These are phyloP conservation scores for Callorhinus ursinus DNA, from an alignment of 2,113 vertebrate genomes.

Conservation along the genomic window DNA sequence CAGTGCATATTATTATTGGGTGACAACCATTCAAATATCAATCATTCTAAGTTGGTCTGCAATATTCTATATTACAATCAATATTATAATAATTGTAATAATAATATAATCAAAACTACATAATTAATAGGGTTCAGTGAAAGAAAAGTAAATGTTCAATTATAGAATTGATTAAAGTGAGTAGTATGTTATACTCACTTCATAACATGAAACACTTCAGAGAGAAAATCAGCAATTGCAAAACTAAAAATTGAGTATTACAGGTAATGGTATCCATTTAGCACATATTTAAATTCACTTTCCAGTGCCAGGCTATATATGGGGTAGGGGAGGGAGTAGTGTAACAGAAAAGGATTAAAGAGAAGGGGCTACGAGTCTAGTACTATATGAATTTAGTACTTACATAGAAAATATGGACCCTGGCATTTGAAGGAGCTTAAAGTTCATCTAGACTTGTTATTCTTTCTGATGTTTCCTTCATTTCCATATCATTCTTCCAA, in stretches of 20 bases:
- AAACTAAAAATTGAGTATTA: slow-evolving; percentile 23
- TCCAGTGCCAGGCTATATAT: not conserved
- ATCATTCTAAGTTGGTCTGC: not conserved
- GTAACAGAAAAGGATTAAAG: not conserved
- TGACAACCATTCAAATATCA: not conserved
- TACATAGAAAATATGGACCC: not conserved
- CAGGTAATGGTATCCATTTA: not conserved
- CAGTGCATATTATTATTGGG: not conserved
- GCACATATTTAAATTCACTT: not conserved
- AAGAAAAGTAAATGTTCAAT: not conserved
- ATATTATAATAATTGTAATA: not conserved
- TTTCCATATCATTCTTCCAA: not conserved
- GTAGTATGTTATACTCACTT: not conserved
- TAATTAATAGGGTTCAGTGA: not conserved
- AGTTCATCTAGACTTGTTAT: not conserved
- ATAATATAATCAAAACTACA: slow-evolving; percentile 9
- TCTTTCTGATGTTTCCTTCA: not conserved
- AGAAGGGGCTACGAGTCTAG: fast-evolving
- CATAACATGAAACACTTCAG: not conserved
- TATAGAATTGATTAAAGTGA: not conserved
- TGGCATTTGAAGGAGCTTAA: not conserved
- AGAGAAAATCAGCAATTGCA: not conserved
- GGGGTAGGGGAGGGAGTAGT: fast-evolving
- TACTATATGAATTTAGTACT: not conserved
- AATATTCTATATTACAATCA: not conserved